Evolutionary conservation across 2,888 invertebrate genomes (phyloP).

Genomic region (Ichneumon xanthorius): DNA sequence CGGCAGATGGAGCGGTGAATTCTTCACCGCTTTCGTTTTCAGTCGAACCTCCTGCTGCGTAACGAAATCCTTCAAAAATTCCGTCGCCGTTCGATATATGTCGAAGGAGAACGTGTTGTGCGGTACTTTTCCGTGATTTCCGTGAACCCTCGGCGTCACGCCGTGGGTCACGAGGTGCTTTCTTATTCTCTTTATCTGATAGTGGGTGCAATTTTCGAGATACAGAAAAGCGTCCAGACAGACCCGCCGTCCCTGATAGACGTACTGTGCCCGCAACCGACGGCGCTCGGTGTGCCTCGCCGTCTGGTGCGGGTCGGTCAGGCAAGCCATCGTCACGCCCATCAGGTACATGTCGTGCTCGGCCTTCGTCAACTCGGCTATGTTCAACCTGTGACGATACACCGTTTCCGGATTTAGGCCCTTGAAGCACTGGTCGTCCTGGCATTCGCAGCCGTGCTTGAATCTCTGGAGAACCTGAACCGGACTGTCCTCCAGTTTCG

Average conservation of each 20-base stretch:
- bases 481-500: constrained; percentile 90
- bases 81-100: constrained; percentile 92
- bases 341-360: constrained; percentile 94
- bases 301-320: constrained; percentile 90
- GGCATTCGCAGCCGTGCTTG: constrained; percentile 91
- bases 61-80: constrained; percentile 91
- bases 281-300: constrained; percentile 90
- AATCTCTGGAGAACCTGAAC: constrained; percentile 90
- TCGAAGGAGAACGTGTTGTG: constrained; percentile 93
- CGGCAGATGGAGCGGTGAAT: constrained; percentile 86
- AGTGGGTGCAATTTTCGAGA: constrained; percentile 92
- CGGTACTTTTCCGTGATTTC: constrained; percentile 92
- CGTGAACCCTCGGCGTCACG: constrained; percentile 91
- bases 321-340: constrained; percentile 94
- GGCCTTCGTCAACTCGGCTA: constrained; percentile 92
- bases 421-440: constrained; percentile 91
- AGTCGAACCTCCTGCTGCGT: constrained; percentile 88
- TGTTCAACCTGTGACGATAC: constrained; percentile 91
- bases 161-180: constrained; percentile 93
- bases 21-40: constrained; percentile 86
- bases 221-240: constrained; percentile 92
- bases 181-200: constrained; percentile 91
- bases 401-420: constrained; percentile 91
- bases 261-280: constrained; percentile 91
- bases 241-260: constrained; percentile 91